Percentiles rank a stretch among this genome's conserved stretches.
Conservation (phyloP, 2,888 invertebrate species). For the Trichopria drosophilae region DNA sequence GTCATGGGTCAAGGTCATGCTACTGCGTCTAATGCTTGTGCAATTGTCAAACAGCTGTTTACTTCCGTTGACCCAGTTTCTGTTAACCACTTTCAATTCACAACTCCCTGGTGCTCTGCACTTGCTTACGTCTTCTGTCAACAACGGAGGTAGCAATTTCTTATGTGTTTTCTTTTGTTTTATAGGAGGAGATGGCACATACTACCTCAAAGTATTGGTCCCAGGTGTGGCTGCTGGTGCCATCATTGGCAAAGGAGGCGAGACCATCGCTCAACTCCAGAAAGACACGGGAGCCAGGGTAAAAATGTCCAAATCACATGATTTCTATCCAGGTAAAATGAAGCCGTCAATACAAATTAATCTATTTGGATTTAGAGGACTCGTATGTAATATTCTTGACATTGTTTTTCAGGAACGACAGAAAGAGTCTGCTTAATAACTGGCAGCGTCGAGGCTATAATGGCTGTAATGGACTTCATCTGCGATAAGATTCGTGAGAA, state of each 20-base stretch:
- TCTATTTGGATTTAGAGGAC: neutral
- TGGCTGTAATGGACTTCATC: slow-evolving; percentile 89
- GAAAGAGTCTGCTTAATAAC: slow-evolving; percentile 93
- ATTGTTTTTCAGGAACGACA: slow-evolving; percentile 73
- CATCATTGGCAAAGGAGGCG: slow-evolving; percentile 99
- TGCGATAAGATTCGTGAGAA: slow-evolving; percentile 96
- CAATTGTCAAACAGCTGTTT: slow-evolving; percentile 58
- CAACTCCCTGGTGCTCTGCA: slow-evolving; percentile 21
- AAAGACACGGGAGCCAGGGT: slow-evolving; percentile 96
- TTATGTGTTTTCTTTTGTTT: slow-evolving; percentile 33
- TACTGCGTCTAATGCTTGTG: too few species aligned
- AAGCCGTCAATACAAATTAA: neutral
- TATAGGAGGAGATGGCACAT: slow-evolving; percentile 81
- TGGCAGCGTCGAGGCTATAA: slow-evolving; percentile 86
- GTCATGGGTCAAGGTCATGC: slow-evolving; percentile 57
- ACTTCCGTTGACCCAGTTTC: slow-evolving; percentile 39
- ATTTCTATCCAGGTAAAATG: slow-evolving; percentile 93
- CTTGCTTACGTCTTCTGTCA: neutral
- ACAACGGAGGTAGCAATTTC: neutral
- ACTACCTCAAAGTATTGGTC: slow-evolving; percentile 96
- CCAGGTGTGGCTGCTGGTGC: slow-evolving; percentile 97
- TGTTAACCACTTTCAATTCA: slow-evolving; percentile 9
- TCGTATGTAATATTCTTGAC: slow-evolving; percentile 17
- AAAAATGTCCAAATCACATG: slow-evolving; percentile 99
- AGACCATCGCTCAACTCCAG: slow-evolving; percentile 96